Evolutionary conservation across 2,113 vertebrate genomes (phyloP).

Genomic region (Pitta sordida): DNA sequence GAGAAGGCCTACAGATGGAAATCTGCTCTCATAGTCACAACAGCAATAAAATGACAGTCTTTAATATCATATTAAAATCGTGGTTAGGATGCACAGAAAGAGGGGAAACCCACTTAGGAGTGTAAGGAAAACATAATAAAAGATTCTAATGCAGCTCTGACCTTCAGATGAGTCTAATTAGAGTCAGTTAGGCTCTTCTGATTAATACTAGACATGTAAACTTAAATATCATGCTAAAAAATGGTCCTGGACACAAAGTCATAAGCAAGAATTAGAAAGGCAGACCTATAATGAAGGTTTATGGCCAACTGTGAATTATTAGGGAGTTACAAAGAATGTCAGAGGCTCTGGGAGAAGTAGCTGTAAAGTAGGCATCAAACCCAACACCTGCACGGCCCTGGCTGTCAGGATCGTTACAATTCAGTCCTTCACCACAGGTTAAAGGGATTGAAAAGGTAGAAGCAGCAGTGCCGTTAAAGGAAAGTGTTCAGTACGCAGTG

Average conservation of each 20-base stretch:
- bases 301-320: not conserved
- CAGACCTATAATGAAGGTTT: not conserved
- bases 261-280: not conserved
- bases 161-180: not conserved
- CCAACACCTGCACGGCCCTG: not conserved
- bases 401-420: not conserved
- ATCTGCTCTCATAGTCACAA: not conserved
- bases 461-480: not conserved
- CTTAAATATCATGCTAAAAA: not conserved
- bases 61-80: not conserved
- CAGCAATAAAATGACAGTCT: not conserved
- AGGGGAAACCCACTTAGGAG: not conserved
- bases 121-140: not conserved
- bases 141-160: not conserved
- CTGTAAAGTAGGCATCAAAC: not conserved
- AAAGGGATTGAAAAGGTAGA: conserved; percentile 7
- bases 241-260: not conserved
- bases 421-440: not conserved
- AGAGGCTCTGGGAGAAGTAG: not conserved
- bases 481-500: not conserved
- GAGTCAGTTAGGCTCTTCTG: not conserved
- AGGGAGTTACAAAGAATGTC: not conserved
- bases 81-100: not conserved
- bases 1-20: not conserved
- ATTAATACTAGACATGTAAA: not conserved